Evolutionary conservation across 2,113 vertebrate species (phyloP).

Genomic region (Paramormyrops kingsleyae): DNA sequence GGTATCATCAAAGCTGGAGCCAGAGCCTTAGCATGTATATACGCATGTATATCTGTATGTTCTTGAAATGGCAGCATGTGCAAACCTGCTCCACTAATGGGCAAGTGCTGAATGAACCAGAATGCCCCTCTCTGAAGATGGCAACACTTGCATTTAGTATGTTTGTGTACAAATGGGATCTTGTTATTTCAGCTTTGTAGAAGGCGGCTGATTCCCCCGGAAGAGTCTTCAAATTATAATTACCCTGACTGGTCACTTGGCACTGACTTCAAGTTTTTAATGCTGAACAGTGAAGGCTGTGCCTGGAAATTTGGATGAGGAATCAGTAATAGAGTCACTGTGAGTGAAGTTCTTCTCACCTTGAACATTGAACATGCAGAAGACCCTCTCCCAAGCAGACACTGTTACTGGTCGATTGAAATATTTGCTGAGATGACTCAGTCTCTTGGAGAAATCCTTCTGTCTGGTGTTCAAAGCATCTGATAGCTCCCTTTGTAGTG

Average conservation of each 20-base stretch:
- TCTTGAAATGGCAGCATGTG: not conserved
- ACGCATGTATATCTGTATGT: not conserved
- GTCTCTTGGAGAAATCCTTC: constrained; percentile 61
- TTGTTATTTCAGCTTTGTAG: not conserved
- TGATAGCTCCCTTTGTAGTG: constrained; percentile 62
- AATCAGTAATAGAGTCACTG: not conserved
- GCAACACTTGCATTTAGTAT: not conserved
- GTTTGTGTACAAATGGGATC: not conserved
- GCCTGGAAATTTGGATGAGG: not conserved
- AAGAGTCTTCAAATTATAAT: not conserved
- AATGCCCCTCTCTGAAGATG: not conserved
- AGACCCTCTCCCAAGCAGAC: constrained; percentile 29
- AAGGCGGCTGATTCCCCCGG: not conserved
- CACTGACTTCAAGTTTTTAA: not conserved
- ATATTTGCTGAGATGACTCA: constrained; percentile 59
- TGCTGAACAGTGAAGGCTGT: not conserved
- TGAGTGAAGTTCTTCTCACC: constrained; percentile 4
- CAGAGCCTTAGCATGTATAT: not conserved
- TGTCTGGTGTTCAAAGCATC: constrained; percentile 57
- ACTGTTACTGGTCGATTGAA: constrained; percentile 58
- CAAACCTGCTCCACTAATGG: not conserved
- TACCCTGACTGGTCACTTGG: not conserved
- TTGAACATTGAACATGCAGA: constrained; percentile 47
- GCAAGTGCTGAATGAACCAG: not conserved
- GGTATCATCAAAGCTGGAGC: not conserved